These are phyloP conservation scores for Pseudomyrmex concolor DNA, from an alignment of 1,140 invertebrate species.

Conservation along the genomic window DNA sequence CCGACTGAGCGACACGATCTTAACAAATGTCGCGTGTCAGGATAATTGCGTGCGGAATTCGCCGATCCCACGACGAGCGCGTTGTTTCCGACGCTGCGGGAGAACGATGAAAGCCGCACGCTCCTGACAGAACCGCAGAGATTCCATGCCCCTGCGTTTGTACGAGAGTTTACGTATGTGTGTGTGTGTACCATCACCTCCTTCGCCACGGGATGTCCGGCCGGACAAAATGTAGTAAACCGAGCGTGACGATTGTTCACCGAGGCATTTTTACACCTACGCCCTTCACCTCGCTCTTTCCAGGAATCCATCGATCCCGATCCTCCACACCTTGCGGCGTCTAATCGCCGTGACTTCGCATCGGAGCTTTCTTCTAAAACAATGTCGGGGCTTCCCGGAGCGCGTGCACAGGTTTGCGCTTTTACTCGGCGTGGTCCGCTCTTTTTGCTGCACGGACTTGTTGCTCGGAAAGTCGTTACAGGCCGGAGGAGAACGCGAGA, in stretches of 20 bases:
- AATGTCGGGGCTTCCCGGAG: conserved; percentile 44
- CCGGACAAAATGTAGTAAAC: conserved; percentile 57
- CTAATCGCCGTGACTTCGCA: conserved; percentile 43
- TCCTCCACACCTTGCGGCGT: conserved; percentile 43
- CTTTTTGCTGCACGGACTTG: conserved; percentile 7
- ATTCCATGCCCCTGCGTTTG: conserved; percentile 21
- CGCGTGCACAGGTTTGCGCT: conserved; percentile 39
- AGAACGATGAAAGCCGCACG: conserved; percentile 1
- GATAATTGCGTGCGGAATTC: conserved; percentile 65
- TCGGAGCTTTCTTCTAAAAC: conserved; percentile 36
- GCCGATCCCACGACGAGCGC: conserved; percentile 45
- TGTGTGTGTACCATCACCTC: conserved; percentile 61
- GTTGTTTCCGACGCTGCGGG: conserved; percentile 32
- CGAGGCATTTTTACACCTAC: conserved; percentile 67
- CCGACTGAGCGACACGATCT: conserved; percentile 32
- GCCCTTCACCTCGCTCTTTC: conserved; percentile 28
- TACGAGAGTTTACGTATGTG: background rate
- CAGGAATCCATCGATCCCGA: conserved; percentile 47
- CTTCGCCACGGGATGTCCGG: conserved; percentile 64
- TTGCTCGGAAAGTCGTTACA: conserved; percentile 41
- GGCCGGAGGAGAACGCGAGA: conserved; percentile 14
- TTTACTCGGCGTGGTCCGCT: conserved; percentile 33
- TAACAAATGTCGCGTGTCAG: conserved; percentile 68
- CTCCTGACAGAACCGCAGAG: conserved; percentile 24
- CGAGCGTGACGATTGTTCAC: conserved; percentile 59